Base-by-base conservation (phyloP, 2,888 invertebrate genomes). In the Cosmia trapezina region DNA sequence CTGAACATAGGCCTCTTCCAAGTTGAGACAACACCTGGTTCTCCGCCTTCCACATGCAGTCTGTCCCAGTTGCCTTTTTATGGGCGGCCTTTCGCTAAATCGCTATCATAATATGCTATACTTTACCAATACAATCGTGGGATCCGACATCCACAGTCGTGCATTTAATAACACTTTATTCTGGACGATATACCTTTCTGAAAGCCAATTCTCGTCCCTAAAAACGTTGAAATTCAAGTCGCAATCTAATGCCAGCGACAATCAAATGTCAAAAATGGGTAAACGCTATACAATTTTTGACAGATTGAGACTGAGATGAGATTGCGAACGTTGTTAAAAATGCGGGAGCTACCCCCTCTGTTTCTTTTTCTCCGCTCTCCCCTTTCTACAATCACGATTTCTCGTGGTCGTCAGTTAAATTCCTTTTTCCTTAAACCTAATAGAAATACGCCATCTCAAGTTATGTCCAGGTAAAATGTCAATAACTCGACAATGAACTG, bases 401-500 rank as follows among this genome's bases (percentile, higher is more conserved):
- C 19, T 22, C 14, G 7, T 22, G 7, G n/a, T 4, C 47, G 19
- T 12, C 4, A 17, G 9, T 22, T 14, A 6, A 47, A 57, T 33
- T 19, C 6, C 0, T 12, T 51, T 57, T 45, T 9, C 3, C 11
- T 2, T 22, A 41, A 22, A 57, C 8, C n/a, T 53, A 53, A 12
- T 12, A 9, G 0, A 63, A 47, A 64, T 75, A 28, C 28, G 22
- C 19, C n/a, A 45, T 12, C 28, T 17, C 17, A 53, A 14, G 41
- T 53, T 12, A 70, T 41, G 45, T 41, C 19, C 45, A 49, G 19
- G 12, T 67, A 43, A 28, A 77, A 53, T 74, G 28, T 22, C 49
- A 60, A 61, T 51, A 51, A 45, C 57, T 45, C 45, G n/a, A n/a
- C 54, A 54, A 19, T 49, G 19, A 54, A 63, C 59, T 49, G n/a